A percentile compares a stretch with the other conserved stretches of the same genome.
Conservation (phyloP, 2,888 invertebrate genomes). For the Epinotia bilunana region DNA sequence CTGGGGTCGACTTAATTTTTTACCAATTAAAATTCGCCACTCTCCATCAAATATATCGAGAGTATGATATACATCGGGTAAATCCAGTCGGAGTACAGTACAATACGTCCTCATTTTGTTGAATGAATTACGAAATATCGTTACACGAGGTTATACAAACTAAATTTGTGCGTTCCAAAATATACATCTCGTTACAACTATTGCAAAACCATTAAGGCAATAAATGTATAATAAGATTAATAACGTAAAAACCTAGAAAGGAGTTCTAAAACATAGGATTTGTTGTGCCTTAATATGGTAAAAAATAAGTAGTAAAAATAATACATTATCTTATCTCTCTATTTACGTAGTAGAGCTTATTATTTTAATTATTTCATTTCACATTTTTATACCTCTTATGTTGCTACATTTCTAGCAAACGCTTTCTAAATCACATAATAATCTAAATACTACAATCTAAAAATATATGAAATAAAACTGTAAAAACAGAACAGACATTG, state of each 20-base stretch:
- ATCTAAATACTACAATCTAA: background rate
- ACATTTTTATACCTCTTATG: background rate
- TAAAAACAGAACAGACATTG: background rate
- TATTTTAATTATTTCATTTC: background rate
- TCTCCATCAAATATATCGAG: too few species aligned
- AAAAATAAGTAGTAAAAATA: background rate
- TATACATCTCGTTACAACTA: background rate
- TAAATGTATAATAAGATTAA: background rate
- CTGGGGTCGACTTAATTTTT: background rate
- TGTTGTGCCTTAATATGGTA: too few species aligned
- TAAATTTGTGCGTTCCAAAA: background rate
- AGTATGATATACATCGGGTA: background rate
- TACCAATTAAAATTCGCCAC: too few species aligned
- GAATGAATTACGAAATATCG: background rate
- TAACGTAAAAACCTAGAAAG: background rate
- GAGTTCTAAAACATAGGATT: background rate
- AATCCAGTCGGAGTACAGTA: background rate
- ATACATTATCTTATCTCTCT: too few species aligned
- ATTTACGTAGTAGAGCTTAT: background rate
- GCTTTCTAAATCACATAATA: background rate
- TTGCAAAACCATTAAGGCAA: background rate
- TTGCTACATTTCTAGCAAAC: background rate
- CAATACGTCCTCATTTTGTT: background rate
- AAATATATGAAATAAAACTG: background rate
- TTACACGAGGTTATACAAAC: background rate